Conservation (phyloP, 2,113 vertebrate genomes). For the Chionodraco myersi region DNA sequence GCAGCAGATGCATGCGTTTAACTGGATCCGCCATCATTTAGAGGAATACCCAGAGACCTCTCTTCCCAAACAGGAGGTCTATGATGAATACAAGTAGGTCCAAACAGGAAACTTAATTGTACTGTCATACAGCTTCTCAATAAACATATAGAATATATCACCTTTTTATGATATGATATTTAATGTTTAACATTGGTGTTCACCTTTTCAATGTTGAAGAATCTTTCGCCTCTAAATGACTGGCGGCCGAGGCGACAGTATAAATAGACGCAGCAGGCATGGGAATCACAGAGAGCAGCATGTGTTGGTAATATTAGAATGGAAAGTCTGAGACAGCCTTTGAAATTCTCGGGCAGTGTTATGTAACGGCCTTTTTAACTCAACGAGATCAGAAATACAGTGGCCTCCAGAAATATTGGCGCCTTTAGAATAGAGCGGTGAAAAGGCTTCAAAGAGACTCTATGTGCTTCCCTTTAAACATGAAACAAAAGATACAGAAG, state of each 20-base stretch:
- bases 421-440: constrained; percentile 60
- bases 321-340: constrained; percentile 82
- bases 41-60: constrained; percentile 98
- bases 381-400: constrained; percentile 72
- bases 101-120: not conserved
- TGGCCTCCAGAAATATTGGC: constrained; percentile 68
- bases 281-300: constrained; percentile 73
- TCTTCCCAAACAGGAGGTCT: constrained; percentile 99
- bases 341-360: constrained; percentile 77
- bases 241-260: constrained; percentile 63
- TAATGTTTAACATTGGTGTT: constrained; percentile 8
- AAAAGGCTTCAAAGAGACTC: constrained; percentile 49
- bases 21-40: constrained; percentile 96
- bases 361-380: constrained; percentile 79
- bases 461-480: not conserved
- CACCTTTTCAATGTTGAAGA: constrained; percentile 31
- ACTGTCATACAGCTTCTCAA: not conserved
- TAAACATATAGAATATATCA: not conserved
- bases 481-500: not conserved
- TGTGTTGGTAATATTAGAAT: constrained; percentile 84
- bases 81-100: constrained; percentile 98
- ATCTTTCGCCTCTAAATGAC: constrained; percentile 57
- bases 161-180: not conserved
- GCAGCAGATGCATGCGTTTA: constrained; percentile 97
- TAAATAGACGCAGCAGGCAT: constrained; percentile 77